These are phyloP conservation scores for Saccopteryx bilineata DNA, from an alignment of 2,113 vertebrate species.

Conservation along the genomic window DNA sequence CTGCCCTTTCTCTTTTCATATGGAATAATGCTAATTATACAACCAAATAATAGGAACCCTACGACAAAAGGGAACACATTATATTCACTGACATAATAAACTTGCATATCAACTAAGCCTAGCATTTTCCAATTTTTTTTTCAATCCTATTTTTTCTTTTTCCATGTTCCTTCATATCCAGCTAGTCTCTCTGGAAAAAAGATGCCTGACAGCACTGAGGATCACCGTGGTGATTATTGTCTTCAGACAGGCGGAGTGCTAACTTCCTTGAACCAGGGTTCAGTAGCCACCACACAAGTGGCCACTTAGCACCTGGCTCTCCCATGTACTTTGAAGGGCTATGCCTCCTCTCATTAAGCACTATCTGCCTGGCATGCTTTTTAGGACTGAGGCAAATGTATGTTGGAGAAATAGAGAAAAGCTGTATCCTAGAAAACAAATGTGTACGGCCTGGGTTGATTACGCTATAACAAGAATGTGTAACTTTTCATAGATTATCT, in stretches of 20 bases:
- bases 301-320: neutral
- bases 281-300: neutral
- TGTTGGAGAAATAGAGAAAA: neutral
- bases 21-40: neutral
- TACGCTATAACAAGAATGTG: neutral
- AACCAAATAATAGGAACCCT: neutral
- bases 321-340: neutral
- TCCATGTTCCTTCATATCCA: neutral
- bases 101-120: neutral
- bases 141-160: neutral
- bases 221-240: neutral
- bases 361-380: neutral
- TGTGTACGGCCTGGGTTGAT: neutral
- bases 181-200: neutral
- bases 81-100: neutral
- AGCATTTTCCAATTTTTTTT: conserved; percentile 39
- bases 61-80: neutral
- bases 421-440: conserved; percentile 47
- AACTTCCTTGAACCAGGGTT: neutral
- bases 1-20: conserved; percentile 4
- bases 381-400: neutral
- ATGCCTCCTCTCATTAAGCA: neutral
- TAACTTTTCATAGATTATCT: neutral
- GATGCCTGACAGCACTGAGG: neutral
- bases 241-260: neutral